These are phyloP conservation scores for Hirtodrosophila duncani DNA, from an alignment of 2,888 invertebrate species.

Conservation along the genomic window DNA sequence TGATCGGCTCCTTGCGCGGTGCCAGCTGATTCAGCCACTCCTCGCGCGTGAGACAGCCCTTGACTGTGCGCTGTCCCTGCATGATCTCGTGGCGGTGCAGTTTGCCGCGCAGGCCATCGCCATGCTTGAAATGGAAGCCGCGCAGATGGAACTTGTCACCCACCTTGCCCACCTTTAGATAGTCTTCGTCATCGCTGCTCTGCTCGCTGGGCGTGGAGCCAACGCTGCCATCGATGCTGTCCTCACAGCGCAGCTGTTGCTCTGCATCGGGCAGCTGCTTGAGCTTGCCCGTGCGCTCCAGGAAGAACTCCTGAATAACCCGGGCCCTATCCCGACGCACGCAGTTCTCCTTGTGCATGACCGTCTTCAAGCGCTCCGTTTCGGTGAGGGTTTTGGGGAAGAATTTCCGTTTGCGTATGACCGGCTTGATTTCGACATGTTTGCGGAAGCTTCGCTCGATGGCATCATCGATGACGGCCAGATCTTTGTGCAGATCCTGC, in stretches of 20 bases:
- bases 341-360: conserved; percentile 65
- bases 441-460: conserved; percentile 60
- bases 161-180: conserved; percentile 68
- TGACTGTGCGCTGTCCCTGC: conserved; percentile 56
- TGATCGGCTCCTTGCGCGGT: conserved; percentile 60
- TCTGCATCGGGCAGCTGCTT: conserved; percentile 59
- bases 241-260: conserved; percentile 59
- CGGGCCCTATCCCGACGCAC: conserved; percentile 62
- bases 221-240: conserved; percentile 39
- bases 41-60: conserved; percentile 72
- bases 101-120: conserved; percentile 71
- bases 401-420: conserved; percentile 43
- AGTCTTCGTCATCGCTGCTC: conserved; percentile 75
- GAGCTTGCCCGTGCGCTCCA: conserved; percentile 48
- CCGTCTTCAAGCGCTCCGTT: conserved; percentile 55
- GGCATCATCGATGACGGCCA: conserved; percentile 58
- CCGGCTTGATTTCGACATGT: conserved; percentile 41
- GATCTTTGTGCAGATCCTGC: conserved; percentile 41
- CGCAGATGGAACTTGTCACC: conserved; percentile 70
- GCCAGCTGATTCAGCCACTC: conserved; percentile 75
- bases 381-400: conserved; percentile 75
- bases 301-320: conserved; percentile 60
- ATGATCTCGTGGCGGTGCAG: conserved; percentile 56
- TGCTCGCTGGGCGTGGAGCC: conserved; percentile 57
- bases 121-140: conserved; percentile 75